phyloP scores from a whole-genome alignment of 2,888 invertebrate species.

The Pandemis cinnamomeana region DNA sequence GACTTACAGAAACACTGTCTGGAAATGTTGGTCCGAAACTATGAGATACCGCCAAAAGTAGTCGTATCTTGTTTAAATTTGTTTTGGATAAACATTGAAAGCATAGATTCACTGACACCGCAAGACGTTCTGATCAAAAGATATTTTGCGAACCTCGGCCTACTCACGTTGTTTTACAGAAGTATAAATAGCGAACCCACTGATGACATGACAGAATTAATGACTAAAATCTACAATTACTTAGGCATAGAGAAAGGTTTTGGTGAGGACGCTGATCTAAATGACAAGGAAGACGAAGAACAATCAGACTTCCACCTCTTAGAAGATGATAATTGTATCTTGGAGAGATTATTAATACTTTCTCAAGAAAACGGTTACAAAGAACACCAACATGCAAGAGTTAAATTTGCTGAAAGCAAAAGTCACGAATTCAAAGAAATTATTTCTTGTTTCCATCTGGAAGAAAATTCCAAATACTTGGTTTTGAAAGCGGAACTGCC shows the following conservation, averaged over 20 bases:
- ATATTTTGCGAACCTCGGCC: slow-evolving; percentile 67
- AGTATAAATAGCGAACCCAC: slow-evolving; percentile 65
- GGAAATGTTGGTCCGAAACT: slow-evolving; percentile 88
- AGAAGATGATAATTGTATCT: slow-evolving; percentile 85
- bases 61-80: slow-evolving; percentile 79
- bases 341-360: slow-evolving; percentile 86
- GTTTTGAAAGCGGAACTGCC: slow-evolving; percentile 62
- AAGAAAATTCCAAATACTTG: slow-evolving; percentile 59
- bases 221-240: slow-evolving; percentile 56
- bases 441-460: slow-evolving; percentile 81
- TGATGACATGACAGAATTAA: slow-evolving; percentile 65
- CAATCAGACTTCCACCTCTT: slow-evolving; percentile 67
- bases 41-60: slow-evolving; percentile 86
- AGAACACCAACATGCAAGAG: slow-evolving; percentile 74
- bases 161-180: slow-evolving; percentile 69
- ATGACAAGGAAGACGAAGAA: slow-evolving; percentile 46
- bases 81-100: slow-evolving; percentile 72
- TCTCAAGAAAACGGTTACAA: slow-evolving; percentile 78
- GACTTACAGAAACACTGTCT: slow-evolving; percentile 89
- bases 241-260: slow-evolving; percentile 52
- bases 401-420: slow-evolving; percentile 83
- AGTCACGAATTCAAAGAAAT: slow-evolving; percentile 82
- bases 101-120: slow-evolving; percentile 49
- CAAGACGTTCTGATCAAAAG: slow-evolving; percentile 60
- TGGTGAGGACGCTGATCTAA: slow-evolving; percentile 44